Evolutionary conservation across 2,888 invertebrate genomes (phyloP), one percentile per base, ranked within the genome.

Genomic region (Psylliodes chrysocephalus): DNA sequence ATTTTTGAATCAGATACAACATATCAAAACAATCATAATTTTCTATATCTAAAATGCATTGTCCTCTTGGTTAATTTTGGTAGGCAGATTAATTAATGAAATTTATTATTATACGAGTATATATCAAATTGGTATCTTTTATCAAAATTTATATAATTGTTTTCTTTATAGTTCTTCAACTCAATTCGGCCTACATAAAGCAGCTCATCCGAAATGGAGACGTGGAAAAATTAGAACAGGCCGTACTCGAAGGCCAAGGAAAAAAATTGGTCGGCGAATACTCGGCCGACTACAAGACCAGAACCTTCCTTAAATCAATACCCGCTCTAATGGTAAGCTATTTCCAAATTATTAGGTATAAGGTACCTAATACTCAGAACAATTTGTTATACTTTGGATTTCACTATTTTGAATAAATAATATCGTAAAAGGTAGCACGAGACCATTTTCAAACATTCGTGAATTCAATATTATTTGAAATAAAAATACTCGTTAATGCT

Each of bases 221-320:
- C 73, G 78, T 90, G 42, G 88, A 89, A 3, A 88, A 87, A 74
- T 80, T 91, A 60, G 89, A 91, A 77, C 85, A 89, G 76, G 81
- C 90, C 17, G 87, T 91, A 0, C 77, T 90, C 44, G 89, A 90
- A 73, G 91, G 91, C 2, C 88, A 90, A 77, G 91, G 88, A 0
- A 86, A 87, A 67, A 85, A 88, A 72, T 81, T 91, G 42, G 77
- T 90, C 59, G 89, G 89, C 3, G 88, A 91, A 78, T 85, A 87
- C 62, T 86, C 89, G 0, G 82, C 86, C 1, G 88, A 89, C 75
- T 84, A 86, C 47, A 85, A 86, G 74, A 87, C 89, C 8, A 84
- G 89, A 70, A 86, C 85, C 57, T 91, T 90, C 77, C 83, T 91
- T 71, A 88, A 88, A 78, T 85, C 86, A 56, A 84, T 91, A 55